Percentiles rank a stretch among this genome's conserved stretches.
Evolutionary conservation across 2,113 vertebrate species (phyloP).

Genomic region (Muntiacus muntjak): DNA sequence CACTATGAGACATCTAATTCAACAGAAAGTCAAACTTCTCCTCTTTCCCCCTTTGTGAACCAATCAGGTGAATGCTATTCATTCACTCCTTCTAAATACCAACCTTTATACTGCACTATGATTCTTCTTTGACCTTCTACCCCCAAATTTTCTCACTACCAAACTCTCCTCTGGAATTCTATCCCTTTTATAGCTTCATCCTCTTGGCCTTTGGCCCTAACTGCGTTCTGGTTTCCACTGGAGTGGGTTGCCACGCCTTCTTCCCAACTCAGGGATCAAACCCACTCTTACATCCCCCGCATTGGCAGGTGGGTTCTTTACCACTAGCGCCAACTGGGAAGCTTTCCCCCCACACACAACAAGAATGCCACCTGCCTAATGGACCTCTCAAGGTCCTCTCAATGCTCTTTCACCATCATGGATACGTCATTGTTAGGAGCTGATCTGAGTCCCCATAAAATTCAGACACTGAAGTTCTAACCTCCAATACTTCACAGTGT

Average conservation of each 20-base stretch:
- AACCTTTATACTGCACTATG: background rate
- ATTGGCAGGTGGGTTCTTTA: background rate
- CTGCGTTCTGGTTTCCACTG: background rate
- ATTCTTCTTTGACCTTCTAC: background rate
- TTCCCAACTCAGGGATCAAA: background rate
- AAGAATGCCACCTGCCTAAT: background rate
- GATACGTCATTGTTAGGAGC: background rate
- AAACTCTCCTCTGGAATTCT: background rate
- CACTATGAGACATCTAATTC: background rate
- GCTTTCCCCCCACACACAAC: background rate
- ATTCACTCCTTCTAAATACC: background rate
- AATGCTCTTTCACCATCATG: background rate
- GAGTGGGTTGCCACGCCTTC: background rate
- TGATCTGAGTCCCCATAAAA: background rate
- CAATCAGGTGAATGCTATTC: no score
- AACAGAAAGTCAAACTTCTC: background rate
- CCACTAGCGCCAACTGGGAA: background rate
- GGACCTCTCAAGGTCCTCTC: background rate
- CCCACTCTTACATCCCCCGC: fast-evolving
- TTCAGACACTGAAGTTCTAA: background rate
- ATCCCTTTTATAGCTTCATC: background rate
- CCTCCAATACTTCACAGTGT: background rate
- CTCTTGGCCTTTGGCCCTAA: background rate
- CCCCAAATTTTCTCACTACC: background rate
- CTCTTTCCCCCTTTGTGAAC: background rate